Percentiles rank a stretch among this genome's conserved stretches.
Evolutionary conservation across 2,888 invertebrate species (phyloP).

Genomic region (Zele albiditarsus): DNA sequence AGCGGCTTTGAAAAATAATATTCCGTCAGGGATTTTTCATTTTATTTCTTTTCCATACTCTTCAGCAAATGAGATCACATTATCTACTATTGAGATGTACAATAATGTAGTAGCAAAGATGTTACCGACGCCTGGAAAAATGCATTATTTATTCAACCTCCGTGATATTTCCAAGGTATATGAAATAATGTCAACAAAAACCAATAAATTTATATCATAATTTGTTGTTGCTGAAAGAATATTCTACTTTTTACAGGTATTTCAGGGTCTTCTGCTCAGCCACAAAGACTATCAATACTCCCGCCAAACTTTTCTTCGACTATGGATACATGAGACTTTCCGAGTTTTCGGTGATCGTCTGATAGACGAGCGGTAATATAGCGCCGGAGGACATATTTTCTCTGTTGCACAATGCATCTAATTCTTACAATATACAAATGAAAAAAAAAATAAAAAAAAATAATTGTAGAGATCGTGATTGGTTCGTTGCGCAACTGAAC

Average conservation of each 20-base stretch:
- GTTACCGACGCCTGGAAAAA: conserved; percentile 91
- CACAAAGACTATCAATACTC: conserved; percentile 86
- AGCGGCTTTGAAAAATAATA: conserved; percentile 47
- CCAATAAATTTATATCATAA: background rate
- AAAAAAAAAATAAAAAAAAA: conserved; percentile 21
- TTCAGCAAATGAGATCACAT: conserved; percentile 79
- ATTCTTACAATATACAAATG: conserved; percentile 3
- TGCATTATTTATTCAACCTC: conserved; percentile 92
- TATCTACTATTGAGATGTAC: conserved; percentile 86
- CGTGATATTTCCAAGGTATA: conserved; percentile 88
- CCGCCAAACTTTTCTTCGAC: conserved; percentile 80
- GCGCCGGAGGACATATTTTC: background rate
- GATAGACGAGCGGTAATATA: conserved; percentile 80
- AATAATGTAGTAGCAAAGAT: conserved; percentile 82
- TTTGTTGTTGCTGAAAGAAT: background rate
- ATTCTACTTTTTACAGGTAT: conserved; percentile 69
- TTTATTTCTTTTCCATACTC: conserved; percentile 12
- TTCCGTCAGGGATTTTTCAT: conserved; percentile 13
- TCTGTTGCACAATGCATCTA: background rate
- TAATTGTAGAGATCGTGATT: conserved; percentile 80
- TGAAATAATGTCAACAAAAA: background rate
- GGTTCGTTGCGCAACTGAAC: conserved; percentile 82
- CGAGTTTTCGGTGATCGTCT: conserved; percentile 89
- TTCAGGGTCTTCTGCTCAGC: conserved; percentile 85
- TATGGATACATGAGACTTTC: conserved; percentile 92